phyloP scores from a whole-genome alignment of 2,797 vertebrate genomes.

The Mormyrops boulengeri region DNA sequence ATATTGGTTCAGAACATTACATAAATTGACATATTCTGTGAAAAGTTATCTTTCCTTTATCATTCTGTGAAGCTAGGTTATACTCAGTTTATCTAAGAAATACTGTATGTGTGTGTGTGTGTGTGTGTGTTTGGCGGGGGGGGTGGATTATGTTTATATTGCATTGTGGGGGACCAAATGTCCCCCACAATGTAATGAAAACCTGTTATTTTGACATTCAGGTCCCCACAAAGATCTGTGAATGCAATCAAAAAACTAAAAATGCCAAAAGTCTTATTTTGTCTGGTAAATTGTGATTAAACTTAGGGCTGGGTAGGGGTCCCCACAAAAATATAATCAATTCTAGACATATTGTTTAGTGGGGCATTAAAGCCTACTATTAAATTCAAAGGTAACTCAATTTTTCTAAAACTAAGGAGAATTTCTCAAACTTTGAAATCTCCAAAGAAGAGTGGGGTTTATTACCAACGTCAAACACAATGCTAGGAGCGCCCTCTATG shows the following conservation, averaged over 20 bases:
- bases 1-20: neutral
- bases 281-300: no score
- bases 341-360: neutral
- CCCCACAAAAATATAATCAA: neutral
- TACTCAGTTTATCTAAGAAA: neutral
- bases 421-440: neutral
- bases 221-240: no score
- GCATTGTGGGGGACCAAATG: no score
- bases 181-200: no score
- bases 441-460: neutral
- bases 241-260: no score
- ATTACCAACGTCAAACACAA: neutral
- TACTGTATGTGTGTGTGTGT: neutral
- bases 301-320: no score
- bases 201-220: no score
- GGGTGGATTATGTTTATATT: no score
- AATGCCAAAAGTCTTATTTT: no score
- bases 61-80: neutral
- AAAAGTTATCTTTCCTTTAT: neutral
- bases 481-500: slow-evolving; percentile 17
- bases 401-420: neutral
- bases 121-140: no score
- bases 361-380: neutral
- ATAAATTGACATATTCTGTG: neutral
- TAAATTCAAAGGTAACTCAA: neutral